Percentiles rank a stretch among this genome's conserved stretches.
phyloP scores from a whole-genome alignment of 2,113 vertebrate genomes.

The Microcebus griseorufus region DNA sequence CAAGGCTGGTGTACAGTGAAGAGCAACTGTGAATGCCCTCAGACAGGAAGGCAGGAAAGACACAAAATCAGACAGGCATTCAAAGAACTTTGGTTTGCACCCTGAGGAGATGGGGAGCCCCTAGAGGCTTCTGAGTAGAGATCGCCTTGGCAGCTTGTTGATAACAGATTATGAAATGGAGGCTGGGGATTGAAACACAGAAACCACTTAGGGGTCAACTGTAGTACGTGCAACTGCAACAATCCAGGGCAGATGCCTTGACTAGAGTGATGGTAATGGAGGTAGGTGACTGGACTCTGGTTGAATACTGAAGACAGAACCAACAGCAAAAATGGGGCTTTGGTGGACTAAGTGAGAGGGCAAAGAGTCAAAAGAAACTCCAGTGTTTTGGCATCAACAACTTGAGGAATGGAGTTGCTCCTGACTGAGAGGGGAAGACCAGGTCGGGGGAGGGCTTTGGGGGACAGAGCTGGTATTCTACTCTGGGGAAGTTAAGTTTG shows the following conservation, averaged over 20 bases:
- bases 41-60: neutral
- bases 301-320: neutral
- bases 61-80: neutral
- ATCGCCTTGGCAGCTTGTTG: neutral
- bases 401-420: neutral
- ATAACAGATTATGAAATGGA: neutral
- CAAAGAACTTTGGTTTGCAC: neutral
- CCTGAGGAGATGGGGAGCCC: neutral
- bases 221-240: neutral
- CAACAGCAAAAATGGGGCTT: neutral
- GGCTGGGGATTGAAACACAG: neutral
- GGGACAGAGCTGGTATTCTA: neutral
- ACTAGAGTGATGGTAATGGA: neutral
- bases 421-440: neutral
- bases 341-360: neutral
- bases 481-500: neutral
- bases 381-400: neutral
- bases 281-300: neutral
- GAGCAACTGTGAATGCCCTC: neutral
- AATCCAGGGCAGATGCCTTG: neutral
- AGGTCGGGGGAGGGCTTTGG: neutral
- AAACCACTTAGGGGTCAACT: neutral
- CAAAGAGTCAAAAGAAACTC: neutral
- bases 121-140: neutral
- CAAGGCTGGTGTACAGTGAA: neutral